Conservation (phyloP, 1,140 invertebrate species). For the Meteorus sp. region DNA sequence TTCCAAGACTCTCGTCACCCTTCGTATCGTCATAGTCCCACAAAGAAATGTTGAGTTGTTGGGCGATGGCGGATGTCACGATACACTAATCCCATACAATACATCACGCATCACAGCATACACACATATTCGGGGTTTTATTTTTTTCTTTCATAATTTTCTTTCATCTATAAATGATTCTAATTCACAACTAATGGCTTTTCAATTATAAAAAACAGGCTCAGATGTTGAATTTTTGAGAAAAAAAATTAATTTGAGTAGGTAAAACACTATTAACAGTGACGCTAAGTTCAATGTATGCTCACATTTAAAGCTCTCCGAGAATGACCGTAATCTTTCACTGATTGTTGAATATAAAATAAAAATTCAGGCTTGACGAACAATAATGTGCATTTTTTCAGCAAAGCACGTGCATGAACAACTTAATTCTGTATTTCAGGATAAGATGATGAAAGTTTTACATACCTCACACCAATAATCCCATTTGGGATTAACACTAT, state of each 20-base stretch:
- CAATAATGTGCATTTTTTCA: conserved; percentile 21
- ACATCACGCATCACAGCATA: conserved; percentile 53
- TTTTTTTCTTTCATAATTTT: not conserved
- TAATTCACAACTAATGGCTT: too few species aligned
- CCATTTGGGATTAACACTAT: conserved; percentile 92
- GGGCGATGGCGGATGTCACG: conserved; percentile 66
- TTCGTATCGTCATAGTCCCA: conserved; percentile 85
- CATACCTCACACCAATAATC: conserved; percentile 91
- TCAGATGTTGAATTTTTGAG: too few species aligned
- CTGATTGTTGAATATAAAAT: too few species aligned
- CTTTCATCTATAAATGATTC: too few species aligned
- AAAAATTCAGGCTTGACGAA: conserved; percentile 13
- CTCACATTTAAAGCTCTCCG: not conserved
- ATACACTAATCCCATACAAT: conserved; percentile 59
- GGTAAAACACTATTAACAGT: too few species aligned
- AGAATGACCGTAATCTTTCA: conserved; percentile 3
- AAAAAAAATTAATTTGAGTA: too few species aligned
- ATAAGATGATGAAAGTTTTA: conserved; percentile 27
- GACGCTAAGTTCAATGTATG: not conserved
- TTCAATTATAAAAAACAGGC: too few species aligned
- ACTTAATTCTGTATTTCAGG: conserved; percentile 6
- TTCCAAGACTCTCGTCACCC: conserved; percentile 81
- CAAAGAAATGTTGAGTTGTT: conserved; percentile 75
- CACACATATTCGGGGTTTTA: conserved; percentile 41
- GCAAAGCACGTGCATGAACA: conserved; percentile 30